Percentiles rank a stretch among this genome's conserved stretches.
These are phyloP conservation scores for Glomeris marginata DNA, from an alignment of 2,888 invertebrate genomes.

Conservation along the genomic window DNA sequence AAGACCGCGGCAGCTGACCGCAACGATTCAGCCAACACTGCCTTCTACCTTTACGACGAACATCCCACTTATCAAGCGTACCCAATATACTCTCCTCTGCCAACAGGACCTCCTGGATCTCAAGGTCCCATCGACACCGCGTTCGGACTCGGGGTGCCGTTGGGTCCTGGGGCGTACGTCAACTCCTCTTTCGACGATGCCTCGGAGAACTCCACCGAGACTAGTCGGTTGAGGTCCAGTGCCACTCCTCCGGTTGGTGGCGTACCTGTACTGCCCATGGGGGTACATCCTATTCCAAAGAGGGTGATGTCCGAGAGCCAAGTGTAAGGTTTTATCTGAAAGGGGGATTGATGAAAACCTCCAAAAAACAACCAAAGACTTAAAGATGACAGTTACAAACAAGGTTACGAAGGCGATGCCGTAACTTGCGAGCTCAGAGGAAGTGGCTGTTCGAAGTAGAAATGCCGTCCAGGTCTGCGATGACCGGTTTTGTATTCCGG, in stretches of 20 bases:
- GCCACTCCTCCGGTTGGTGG: neutral
- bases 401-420: neutral
- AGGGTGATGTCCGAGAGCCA: slow-evolving; percentile 15
- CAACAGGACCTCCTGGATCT: neutral
- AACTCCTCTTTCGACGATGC: slow-evolving; percentile 12
- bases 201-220: slow-evolving; percentile 10
- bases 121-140: slow-evolving; percentile 5
- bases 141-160: slow-evolving; percentile 3
- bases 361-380: neutral
- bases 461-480: no score
- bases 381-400: neutral
- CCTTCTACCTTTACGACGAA: no score
- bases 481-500: no score
- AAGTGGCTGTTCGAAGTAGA: no score
- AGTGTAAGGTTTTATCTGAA: slow-evolving; percentile 5
- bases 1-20: slow-evolving; percentile 19
- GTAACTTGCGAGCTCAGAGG: no score
- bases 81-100: no score
- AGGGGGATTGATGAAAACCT: neutral
- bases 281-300: slow-evolving; percentile 3
- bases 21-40: no score
- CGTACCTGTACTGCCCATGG: neutral
- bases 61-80: no score
- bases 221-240: slow-evolving; percentile 9
- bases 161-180: slow-evolving; percentile 6